These are phyloP conservation scores for Chloroclystis v-ata DNA, from an alignment of 2,888 invertebrate genomes.

Conservation along the genomic window DNA sequence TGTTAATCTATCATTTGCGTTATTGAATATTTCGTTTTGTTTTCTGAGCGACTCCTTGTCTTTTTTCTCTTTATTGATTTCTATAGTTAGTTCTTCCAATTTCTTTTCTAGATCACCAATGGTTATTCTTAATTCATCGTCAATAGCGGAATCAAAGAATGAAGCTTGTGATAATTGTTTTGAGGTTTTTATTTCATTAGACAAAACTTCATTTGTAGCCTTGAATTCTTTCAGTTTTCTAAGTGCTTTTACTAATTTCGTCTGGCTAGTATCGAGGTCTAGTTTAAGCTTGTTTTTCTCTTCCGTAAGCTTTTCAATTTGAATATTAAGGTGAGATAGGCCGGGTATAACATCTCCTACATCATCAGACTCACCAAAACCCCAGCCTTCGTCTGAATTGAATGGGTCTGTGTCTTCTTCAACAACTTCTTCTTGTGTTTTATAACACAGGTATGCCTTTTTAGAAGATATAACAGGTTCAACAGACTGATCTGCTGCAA, in stretches of 20 bases:
- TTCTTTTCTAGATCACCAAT: slow-evolving; percentile 81
- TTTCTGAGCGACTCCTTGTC: slow-evolving; percentile 85
- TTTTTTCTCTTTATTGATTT: slow-evolving; percentile 77
- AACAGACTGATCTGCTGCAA: slow-evolving; percentile 30
- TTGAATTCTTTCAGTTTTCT: slow-evolving; percentile 92
- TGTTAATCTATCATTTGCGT: slow-evolving; percentile 86
- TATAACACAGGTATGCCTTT: slow-evolving; percentile 75
- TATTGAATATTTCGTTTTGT: slow-evolving; percentile 84
- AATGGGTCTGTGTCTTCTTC: slow-evolving; percentile 53
- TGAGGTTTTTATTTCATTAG: slow-evolving; percentile 73
- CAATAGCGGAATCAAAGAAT: slow-evolving; percentile 86
- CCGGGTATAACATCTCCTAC: slow-evolving; percentile 54
- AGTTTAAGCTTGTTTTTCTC: slow-evolving; percentile 78
- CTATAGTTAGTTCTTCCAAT: slow-evolving; percentile 77
- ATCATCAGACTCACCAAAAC: slow-evolving; percentile 57
- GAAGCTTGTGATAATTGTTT: slow-evolving; percentile 75
- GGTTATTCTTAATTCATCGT: slow-evolving; percentile 87
- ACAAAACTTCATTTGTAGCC: slow-evolving; percentile 79
- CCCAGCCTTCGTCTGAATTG: slow-evolving; percentile 69
- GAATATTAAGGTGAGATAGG: slow-evolving; percentile 76
- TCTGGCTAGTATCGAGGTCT: slow-evolving; percentile 81
- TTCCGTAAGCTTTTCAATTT: slow-evolving; percentile 77
- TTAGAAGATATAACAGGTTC: slow-evolving; percentile 71
- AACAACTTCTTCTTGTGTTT: slow-evolving; percentile 38
- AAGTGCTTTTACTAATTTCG: slow-evolving; percentile 86